These are phyloP conservation scores for Nomada ruficornis DNA, from an alignment of 2,888 invertebrate genomes.

Conservation along the genomic window DNA sequence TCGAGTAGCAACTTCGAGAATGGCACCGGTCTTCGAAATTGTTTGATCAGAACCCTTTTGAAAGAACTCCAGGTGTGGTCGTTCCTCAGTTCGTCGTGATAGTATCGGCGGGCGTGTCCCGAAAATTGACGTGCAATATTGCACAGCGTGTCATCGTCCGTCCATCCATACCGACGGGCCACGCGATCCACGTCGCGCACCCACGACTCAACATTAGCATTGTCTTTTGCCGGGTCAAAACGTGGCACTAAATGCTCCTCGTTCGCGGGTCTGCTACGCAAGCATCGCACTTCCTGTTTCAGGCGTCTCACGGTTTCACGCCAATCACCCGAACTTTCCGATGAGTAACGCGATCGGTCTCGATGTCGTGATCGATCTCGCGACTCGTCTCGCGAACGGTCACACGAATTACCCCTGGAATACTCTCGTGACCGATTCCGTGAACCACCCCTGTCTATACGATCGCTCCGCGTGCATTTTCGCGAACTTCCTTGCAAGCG, in stretches of 20 bases:
- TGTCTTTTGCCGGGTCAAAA: no score
- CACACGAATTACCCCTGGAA: no score
- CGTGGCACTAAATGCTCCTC: no score
- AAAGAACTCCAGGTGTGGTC: conserved; percentile 7
- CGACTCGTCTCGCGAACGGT: no score
- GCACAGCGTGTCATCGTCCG: no score
- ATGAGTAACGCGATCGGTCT: neutral
- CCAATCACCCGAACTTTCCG: neutral
- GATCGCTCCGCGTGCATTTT: neutral
- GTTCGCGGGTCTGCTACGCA: neutral
- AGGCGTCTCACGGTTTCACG: neutral
- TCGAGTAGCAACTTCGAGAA: neutral
- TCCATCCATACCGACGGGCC: no score
- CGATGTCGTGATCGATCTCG: neutral
- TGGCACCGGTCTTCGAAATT: conserved; percentile 1
- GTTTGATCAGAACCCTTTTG: neutral
- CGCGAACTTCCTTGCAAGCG: neutral
- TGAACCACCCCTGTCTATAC: neutral
- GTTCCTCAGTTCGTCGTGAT: neutral
- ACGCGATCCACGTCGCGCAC: no score
- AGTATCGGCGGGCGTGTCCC: neutral
- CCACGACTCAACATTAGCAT: no score
- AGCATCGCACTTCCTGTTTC: neutral
- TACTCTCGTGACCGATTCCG: neutral
- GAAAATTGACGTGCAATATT: no score